phyloP scores from a whole-genome alignment of 2,113 vertebrate species.

The Perca flavescens region DNA sequence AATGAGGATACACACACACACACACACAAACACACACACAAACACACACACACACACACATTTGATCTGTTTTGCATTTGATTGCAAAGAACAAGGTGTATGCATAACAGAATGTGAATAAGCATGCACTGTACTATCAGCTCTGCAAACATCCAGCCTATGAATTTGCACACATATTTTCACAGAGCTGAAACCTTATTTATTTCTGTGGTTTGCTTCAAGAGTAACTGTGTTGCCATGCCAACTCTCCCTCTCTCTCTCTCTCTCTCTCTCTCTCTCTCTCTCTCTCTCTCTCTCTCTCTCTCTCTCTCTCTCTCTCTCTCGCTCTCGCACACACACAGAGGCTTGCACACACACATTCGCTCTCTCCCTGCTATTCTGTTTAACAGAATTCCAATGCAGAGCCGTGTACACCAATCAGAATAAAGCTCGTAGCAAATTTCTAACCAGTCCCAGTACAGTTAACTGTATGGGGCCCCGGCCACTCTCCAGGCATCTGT shows the following conservation, averaged over 20 bases:
- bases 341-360: not conserved
- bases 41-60: conserved; percentile 4
- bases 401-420: conserved; percentile 76
- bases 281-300: not conserved
- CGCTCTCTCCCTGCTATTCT: conserved; percentile 58
- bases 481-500: conserved; percentile 61
- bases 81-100: conserved; percentile 51
- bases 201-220: conserved; percentile 75
- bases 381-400: conserved; percentile 79
- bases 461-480: conserved; percentile 68
- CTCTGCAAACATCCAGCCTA: conserved; percentile 48
- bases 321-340: not conserved
- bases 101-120: conserved; percentile 19
- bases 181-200: conserved; percentile 69
- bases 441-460: conserved; percentile 62
- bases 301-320: not conserved
- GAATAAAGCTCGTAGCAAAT: conserved; percentile 69
- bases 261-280: conserved; percentile 4
- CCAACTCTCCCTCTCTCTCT: conserved; percentile 61
- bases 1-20: conserved; percentile 24
- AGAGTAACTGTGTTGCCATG: conserved; percentile 80
- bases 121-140: conserved; percentile 18
- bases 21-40: not conserved
- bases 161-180: conserved; percentile 71
- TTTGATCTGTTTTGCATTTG: conserved; percentile 45